Evolutionary conservation across 2,888 invertebrate genomes (phyloP), one percentile per base, ranked within the genome.

Genomic region (Callyntrura sp.): DNA sequence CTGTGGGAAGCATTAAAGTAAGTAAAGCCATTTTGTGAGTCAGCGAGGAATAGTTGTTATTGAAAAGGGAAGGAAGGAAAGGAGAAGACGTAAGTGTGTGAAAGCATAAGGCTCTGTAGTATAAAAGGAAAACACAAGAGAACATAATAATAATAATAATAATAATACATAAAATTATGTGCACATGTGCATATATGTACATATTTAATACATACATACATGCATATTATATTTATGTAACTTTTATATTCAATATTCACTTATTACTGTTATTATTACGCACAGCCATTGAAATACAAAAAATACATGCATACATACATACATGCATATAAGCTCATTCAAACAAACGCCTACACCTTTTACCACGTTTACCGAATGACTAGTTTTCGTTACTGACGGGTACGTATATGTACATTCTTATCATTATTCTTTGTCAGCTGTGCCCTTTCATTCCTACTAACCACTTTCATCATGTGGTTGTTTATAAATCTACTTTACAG

Each of bases 21-120:
- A 55, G 12, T 57, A 86, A 79, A 86, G 84, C 12, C 84, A 55
- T 70, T 65, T 70, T 51, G 84, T 76, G 48, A 76, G 43, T 76
- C 43, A 55, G 84, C 43, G 57, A 62, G 45, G 81, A 62, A 43
- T 17, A 60, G 81, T 84, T 70, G 70, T 70, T 84, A 70, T 84
- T 70, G 70, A 73, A 57, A 70, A 70, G 43, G 45, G 65, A 45
- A 65, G 65, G 48, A 73, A 51, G 43, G 65, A 65, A 51, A 45
- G 28, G 14, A 12, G 62, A 70, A n/a, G 43, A 68, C 51, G 57
- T 35, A 73, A 65, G 55, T 70, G 73, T 73, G 70, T 85, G 73
- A 85, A 68, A 57, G 57, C 51, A 45, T 23, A 55, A 70, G 17
- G 12, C 28, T 35, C 35, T 35, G 3, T 60, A 85, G 68, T 28